Percentiles rank a stretch among this genome's conserved stretches.
Conservation (phyloP, 2,113 vertebrate species). For the Eira barbara region DNA sequence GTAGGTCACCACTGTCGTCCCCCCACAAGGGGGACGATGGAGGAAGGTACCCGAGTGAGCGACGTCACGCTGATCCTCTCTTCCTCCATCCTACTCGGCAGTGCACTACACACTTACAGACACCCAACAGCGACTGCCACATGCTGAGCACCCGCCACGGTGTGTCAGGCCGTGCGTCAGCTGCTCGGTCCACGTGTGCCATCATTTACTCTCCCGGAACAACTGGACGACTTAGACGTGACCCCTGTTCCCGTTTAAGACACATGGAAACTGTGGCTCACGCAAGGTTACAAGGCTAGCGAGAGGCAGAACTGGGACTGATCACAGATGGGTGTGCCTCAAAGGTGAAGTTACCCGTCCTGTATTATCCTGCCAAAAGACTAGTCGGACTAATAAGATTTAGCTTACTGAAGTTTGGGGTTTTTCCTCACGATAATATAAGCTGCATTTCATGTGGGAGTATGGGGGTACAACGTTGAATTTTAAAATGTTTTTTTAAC, state of each 20-base stretch:
- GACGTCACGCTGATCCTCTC: accelerated
- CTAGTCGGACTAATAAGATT: not conserved
- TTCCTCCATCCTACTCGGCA: accelerated
- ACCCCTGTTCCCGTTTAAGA: not conserved
- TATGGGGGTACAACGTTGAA: not conserved
- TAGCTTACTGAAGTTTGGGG: not conserved
- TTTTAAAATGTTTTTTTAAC: not conserved
- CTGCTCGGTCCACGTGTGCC: accelerated
- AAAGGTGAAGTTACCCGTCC: not conserved
- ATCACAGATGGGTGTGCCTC: not conserved
- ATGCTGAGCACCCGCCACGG: not conserved
- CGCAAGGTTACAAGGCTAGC: not conserved
- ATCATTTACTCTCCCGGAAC: accelerated
- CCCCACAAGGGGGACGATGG: not conserved
- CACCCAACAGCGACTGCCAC: accelerated
- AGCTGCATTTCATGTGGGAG: not conserved
- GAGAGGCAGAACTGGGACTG: not conserved
- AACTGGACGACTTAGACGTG: accelerated
- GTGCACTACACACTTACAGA: accelerated
- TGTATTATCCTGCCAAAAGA: not conserved
- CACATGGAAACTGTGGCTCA: not conserved
- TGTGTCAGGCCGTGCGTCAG: not conserved
- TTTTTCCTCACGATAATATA: not conserved
- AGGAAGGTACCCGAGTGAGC: not conserved
- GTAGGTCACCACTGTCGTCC: not conserved